Evolutionary conservation across 92 coral and sea anemone genomes (phyloP).

Genomic region (Micromussa lordhowensis): DNA sequence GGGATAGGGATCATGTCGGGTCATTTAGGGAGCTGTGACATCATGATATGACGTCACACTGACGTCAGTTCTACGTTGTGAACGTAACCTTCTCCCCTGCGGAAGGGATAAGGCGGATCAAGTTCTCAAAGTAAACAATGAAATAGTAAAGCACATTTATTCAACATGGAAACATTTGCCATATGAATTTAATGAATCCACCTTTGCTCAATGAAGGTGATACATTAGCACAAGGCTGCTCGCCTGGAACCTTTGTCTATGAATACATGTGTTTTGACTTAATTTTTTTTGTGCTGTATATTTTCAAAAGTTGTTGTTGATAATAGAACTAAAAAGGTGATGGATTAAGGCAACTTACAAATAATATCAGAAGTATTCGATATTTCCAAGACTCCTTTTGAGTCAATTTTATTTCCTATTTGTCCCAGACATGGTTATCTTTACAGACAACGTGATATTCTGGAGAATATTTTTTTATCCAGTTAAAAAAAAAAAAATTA

Average conservation of each 20-base stretch:
- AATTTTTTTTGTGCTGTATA: neutral
- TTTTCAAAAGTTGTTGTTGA: neutral
- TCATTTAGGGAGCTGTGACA: neutral
- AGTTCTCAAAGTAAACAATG: neutral
- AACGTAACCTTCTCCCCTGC: neutral
- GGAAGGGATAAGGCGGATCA: neutral
- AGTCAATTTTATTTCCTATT: slow-evolving; percentile 3
- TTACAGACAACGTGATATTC: too few species aligned
- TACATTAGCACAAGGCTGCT: neutral
- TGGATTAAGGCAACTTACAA: neutral
- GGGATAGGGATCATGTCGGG: too few species aligned
- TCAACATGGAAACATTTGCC: neutral
- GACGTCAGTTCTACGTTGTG: neutral
- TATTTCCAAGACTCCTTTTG: neutral
- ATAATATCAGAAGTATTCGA: neutral
- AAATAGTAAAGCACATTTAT: neutral
- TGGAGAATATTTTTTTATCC: too few species aligned
- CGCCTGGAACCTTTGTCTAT: neutral
- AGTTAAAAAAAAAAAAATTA: neutral
- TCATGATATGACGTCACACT: neutral
- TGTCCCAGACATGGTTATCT: slow-evolving; percentile 5
- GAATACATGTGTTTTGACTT: neutral
- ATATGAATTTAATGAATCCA: neutral
- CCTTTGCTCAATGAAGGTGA: neutral
- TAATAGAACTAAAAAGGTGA: neutral